Evolutionary conservation across 2,888 invertebrate species (phyloP), one percentile per base, ranked within the genome.

Genomic region (Drosophila eohydei): DNA sequence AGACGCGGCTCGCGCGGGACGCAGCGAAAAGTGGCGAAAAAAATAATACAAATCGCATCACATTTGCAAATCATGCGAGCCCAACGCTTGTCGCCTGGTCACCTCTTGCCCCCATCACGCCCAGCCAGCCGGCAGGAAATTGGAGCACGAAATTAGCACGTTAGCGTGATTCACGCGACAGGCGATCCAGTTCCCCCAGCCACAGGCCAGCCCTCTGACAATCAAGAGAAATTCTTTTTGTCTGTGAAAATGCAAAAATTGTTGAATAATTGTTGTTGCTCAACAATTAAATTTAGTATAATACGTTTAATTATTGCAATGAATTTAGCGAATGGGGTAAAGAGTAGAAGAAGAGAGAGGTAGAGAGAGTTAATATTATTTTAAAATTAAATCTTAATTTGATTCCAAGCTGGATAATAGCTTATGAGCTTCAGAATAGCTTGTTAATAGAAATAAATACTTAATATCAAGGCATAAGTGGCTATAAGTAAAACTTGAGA

Each of bases 81-180:
- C 72, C 38, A 56, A 30, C 43, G 4, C 14, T 44, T 58, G 68
- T 55, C 57, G 60, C 40, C 52, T 56, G 61, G 50, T 51, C 4
- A 38, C 4, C 21, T 21, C 2, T 3, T 3, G 4, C 12, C 26
- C 34, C 11, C 28, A 7, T 4, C 9, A 43, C 21, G 12, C 7
- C 44, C 57, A 11, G 11, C 44, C 71, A 78, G 75, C 70, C 78
- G 80, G 77, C 70, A 40, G 40, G 70, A 75, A 73, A 83, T 75
- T 66, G 64, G 81, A 80, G 62, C 64, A 54, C 70, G 59, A 84
- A 77, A 86, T 83, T 69, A 79, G 86, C 84, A 84, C 86, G 82
- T 86, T 85, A 71, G 84, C 84, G 86, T 85, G 84, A 85, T 85
- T 85, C 86, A 85, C 84, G 84, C 86, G 86, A 85, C 86, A 85